Evolutionary conservation across 2,797 vertebrate genomes (phyloP).

Genomic region (Oreortyx pictus): DNA sequence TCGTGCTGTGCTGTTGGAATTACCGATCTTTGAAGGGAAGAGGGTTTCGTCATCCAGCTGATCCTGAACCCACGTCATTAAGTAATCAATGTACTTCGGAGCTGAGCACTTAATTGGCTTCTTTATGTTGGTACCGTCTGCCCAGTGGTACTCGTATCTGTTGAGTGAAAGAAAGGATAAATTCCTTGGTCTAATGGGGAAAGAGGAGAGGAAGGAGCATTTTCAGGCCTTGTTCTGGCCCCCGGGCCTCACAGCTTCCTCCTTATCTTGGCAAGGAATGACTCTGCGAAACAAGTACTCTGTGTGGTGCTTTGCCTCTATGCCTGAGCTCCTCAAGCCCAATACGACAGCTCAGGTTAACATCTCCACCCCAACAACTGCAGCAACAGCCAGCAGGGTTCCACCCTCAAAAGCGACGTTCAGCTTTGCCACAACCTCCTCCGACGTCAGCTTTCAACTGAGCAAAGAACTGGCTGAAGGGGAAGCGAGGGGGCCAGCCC

Average conservation of each 20-base stretch:
- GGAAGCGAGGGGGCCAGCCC: rapidly evolving
- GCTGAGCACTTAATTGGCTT: slow-evolving; percentile 97
- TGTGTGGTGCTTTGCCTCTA: neutral
- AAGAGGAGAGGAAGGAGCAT: rapidly evolving
- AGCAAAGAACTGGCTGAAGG: neutral
- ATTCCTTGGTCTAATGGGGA: rapidly evolving
- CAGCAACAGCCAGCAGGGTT: rapidly evolving
- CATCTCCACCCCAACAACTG: neutral
- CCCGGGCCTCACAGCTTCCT: neutral
- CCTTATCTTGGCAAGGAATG: no score
- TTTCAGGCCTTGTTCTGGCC: neutral
- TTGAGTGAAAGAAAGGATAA: neutral
- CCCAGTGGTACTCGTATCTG: slow-evolving; percentile 98
- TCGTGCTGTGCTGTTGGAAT: neutral
- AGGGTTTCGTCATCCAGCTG: slow-evolving; percentile 97
- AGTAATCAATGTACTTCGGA: slow-evolving; percentile 96
- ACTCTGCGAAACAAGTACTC: rapidly evolving
- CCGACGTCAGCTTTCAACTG: rapidly evolving
- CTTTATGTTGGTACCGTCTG: slow-evolving; percentile 96
- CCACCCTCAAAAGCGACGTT: neutral
- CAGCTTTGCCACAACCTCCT: neutral
- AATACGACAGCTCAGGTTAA: neutral
- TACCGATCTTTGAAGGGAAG: slow-evolving; percentile 96
- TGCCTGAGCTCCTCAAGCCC: rapidly evolving
- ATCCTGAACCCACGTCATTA: slow-evolving; percentile 99